These are phyloP conservation scores for Dolichallabes microphthalmus DNA, from an alignment of 2,113 vertebrate genomes.

Conservation along the genomic window DNA sequence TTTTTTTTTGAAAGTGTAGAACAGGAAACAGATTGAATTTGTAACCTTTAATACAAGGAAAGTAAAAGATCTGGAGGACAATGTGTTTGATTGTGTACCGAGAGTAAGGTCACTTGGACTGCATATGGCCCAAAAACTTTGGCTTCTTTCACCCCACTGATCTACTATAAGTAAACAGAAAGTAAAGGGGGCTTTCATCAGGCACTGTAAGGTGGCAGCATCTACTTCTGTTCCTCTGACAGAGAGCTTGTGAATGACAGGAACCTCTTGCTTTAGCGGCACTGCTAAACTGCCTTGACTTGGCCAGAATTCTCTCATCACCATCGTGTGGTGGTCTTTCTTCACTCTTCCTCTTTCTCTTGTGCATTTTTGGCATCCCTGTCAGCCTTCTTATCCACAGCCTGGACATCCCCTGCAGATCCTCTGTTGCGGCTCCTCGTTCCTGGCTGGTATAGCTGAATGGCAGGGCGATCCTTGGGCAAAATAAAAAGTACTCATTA, in stretches of 20 bases:
- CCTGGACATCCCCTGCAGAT: slow-evolving; percentile 65
- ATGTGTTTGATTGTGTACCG: slow-evolving; percentile 54
- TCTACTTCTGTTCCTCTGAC: slow-evolving; percentile 53
- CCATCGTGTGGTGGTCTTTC: slow-evolving; percentile 19
- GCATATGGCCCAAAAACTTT: slow-evolving; percentile 80
- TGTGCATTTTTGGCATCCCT: slow-evolving; percentile 76
- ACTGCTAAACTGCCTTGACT: slow-evolving; percentile 42
- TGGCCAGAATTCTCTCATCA: slow-evolving; percentile 53
- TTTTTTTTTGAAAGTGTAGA: not conserved
- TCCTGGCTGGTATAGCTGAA: slow-evolving; percentile 96
- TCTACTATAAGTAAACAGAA: slow-evolving; percentile 54
- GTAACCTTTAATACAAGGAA: slow-evolving; percentile 29
- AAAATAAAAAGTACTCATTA: slow-evolving; percentile 40
- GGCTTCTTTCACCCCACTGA: slow-evolving; percentile 76
- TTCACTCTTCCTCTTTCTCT: slow-evolving; percentile 79
- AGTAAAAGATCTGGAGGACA: slow-evolving; percentile 40
- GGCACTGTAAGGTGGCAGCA: slow-evolving; percentile 62
- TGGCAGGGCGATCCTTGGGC: slow-evolving; percentile 91
- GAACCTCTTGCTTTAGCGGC: slow-evolving; percentile 46
- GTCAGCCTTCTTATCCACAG: slow-evolving; percentile 78
- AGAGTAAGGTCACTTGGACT: slow-evolving; percentile 87
- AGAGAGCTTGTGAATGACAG: slow-evolving; percentile 43
- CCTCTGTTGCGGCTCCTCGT: slow-evolving; percentile 83
- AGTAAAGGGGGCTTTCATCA: slow-evolving; percentile 60
- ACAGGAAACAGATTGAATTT: slow-evolving; percentile 30